Evolutionary conservation across 2,113 vertebrate species (phyloP).

Genomic region (Phycodurus eques): DNA sequence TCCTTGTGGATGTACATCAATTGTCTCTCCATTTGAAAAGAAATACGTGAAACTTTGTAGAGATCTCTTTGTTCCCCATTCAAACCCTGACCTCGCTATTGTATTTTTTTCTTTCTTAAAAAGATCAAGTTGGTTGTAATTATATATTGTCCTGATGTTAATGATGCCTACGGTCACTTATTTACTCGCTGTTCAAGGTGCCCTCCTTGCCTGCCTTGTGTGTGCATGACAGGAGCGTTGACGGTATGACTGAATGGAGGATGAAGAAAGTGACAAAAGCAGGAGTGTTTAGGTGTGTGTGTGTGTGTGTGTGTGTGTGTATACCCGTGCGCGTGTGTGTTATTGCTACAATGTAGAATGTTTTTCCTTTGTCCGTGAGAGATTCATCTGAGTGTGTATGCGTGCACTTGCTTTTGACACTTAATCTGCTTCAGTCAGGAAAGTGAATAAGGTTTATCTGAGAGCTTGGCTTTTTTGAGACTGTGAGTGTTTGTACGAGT

Average conservation of each 20-base stretch:
- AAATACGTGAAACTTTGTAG: slow-evolving; percentile 57
- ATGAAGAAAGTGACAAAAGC: slow-evolving; percentile 52
- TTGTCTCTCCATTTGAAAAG: slow-evolving; percentile 56
- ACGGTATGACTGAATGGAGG: slow-evolving; percentile 47
- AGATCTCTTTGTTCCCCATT: slow-evolving; percentile 55
- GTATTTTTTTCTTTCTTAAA: slow-evolving; percentile 50
- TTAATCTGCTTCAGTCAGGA: slow-evolving; percentile 64
- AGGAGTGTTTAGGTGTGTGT: slow-evolving; percentile 42
- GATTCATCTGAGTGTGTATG: slow-evolving; percentile 46
- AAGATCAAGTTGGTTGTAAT: slow-evolving; percentile 68
- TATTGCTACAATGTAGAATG: slow-evolving; percentile 66
- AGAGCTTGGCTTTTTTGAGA: slow-evolving; percentile 43
- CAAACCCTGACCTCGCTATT: slow-evolving; percentile 77
- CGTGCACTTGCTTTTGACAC: slow-evolving; percentile 49
- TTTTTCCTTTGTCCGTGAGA: slow-evolving; percentile 53
- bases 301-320: neutral
- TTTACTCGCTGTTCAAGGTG: slow-evolving; percentile 73
- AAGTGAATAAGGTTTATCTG: slow-evolving; percentile 65
- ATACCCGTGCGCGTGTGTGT: slow-evolving; percentile 27
- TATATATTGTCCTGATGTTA: slow-evolving; percentile 60
- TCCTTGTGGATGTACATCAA: slow-evolving; percentile 54
- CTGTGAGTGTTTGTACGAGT: slow-evolving; percentile 19
- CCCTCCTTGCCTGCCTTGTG: slow-evolving; percentile 67
- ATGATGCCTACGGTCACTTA: slow-evolving; percentile 70
- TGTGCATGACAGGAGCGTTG: slow-evolving; percentile 65